Evolutionary conservation across 2,888 invertebrate genomes (phyloP), one percentile per base, ranked within the genome.

Genomic region (Cryptus armator): DNA sequence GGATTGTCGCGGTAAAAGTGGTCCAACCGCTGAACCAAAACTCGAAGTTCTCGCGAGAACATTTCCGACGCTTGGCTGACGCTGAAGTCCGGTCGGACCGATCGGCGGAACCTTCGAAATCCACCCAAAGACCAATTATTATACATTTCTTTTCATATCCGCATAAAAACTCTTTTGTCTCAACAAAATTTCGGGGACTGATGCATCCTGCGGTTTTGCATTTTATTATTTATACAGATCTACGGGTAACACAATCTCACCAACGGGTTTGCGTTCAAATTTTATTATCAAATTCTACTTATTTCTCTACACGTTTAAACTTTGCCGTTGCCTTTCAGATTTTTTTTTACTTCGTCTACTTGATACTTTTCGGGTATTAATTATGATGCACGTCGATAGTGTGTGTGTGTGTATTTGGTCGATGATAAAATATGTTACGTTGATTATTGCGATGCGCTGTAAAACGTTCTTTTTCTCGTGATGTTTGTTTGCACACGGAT

Each of bases 21-120:
- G 88, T 14, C 89, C 89, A 3, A 87, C 93, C 3, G 93, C 90
- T 44, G 96, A 96, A 43, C 96, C 95, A 81, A 96, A 95, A 90
- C 96, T 96, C 2, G 96, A 95, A 3, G 96, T 96, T 76, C 96
- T 94, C 0, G 96, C 96, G 85, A 96, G 91, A 67, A 95, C 95
- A 89, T 95, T 95, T 29, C 95, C 95, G 19, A 95, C 94, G 89
- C 96, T 96, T 70, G 96, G 96, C 90, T 95, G 96, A 74, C 95
- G 94, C 89, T 95, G 95, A 44, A 95, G 92, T 74, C 89, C 89
- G 80, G 94, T 94, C 10, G 95, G 95, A 82, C 94, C 95, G 32
- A 95, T 94, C 29, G 95, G 95, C 79, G 95, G 95, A 70, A 95
- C 94, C 95, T 95, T 79, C 10, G 12, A 32, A 48, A 77, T 72